phyloP scores from a whole-genome alignment of 2,113 vertebrate species.

The Calcarius ornatus region DNA sequence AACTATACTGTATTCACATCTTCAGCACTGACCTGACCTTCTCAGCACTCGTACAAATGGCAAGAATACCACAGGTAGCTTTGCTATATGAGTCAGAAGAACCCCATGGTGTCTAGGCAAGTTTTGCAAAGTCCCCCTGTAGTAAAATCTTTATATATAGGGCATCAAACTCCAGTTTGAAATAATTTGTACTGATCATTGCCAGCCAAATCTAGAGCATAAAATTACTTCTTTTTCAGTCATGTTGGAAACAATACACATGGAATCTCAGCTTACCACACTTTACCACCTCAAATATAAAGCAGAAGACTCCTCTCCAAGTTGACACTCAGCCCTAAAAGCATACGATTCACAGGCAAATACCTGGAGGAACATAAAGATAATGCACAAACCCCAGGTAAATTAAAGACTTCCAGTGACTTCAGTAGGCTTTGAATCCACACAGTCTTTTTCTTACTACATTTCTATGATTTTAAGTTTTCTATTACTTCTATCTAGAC shows the following conservation, averaged over 20 bases:
- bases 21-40: not conserved
- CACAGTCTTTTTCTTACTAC: not conserved
- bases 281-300: not conserved
- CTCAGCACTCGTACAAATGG: not conserved
- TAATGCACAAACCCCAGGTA: not conserved
- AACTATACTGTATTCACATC: not conserved
- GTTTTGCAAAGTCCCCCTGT: not conserved
- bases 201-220: not conserved
- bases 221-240: not conserved
- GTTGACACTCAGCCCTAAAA: not conserved
- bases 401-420: not conserved
- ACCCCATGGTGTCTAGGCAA: rapidly evolving
- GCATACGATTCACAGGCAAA: not conserved
- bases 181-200: not conserved
- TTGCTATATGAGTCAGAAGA: not conserved
- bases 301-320: not conserved
- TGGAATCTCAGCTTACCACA: not conserved
- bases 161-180: not conserved
- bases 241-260: not conserved
- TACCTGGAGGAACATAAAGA: not conserved
- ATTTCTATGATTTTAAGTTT: not conserved
- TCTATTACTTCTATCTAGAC: not conserved
- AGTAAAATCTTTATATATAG: not conserved
- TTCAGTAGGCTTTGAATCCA: not conserved
- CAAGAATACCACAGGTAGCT: not conserved